These are phyloP conservation scores for Ganaspis brasiliensis DNA, from an alignment of 2,888 invertebrate species.

Conservation along the genomic window DNA sequence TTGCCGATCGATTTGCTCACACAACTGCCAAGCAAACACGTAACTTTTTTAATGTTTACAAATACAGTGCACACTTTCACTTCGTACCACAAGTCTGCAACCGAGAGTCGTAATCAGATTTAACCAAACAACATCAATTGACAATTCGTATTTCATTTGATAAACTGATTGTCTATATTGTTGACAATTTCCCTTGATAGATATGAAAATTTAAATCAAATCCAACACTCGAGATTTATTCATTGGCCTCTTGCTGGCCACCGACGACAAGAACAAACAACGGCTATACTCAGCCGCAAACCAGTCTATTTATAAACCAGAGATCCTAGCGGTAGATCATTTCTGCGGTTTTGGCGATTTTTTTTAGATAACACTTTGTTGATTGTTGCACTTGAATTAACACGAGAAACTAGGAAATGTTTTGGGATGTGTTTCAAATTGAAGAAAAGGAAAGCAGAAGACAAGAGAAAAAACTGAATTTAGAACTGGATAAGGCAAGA, in stretches of 20 bases:
- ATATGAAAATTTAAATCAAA: not conserved
- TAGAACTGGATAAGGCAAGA: too few relatives aligned
- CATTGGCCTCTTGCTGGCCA: too few relatives aligned
- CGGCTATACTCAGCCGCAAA: constrained; percentile 10
- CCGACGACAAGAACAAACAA: constrained; percentile 23
- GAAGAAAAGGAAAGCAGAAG: not conserved
- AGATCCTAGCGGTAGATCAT: constrained; percentile 69
- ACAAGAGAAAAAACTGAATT: too few relatives aligned
- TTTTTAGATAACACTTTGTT: not conserved
- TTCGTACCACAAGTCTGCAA: not conserved
- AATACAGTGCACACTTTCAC: too few relatives aligned
- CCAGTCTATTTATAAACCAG: constrained; percentile 62
- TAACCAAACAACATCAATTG: not conserved
- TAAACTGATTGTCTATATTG: not conserved
- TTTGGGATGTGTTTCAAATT: too few relatives aligned
- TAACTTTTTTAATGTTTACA: too few relatives aligned
- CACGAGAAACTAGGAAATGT: not conserved
- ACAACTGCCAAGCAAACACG: not conserved
- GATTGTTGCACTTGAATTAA: not conserved
- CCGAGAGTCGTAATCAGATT: not conserved
- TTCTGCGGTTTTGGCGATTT: constrained; percentile 56
- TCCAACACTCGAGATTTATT: constrained; percentile 13
- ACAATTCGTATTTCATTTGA: not conserved
- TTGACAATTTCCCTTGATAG: not conserved
- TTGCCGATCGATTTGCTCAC: constrained; percentile 8